These are phyloP conservation scores for Lutraria rhynchaena DNA, from an alignment of 1,140 invertebrate genomes.

Conservation along the genomic window DNA sequence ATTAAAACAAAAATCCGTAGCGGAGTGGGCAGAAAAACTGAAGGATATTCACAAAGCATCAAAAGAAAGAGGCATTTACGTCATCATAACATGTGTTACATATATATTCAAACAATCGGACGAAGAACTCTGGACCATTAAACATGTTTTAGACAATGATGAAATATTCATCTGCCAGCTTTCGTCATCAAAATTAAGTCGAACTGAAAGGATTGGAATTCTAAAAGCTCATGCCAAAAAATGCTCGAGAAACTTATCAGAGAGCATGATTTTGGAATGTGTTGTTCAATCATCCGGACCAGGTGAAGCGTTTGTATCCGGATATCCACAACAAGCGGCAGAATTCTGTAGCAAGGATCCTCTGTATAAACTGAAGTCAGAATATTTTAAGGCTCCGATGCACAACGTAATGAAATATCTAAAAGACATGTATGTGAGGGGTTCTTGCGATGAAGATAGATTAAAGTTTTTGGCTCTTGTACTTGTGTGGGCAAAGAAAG, in stretches of 20 bases:
- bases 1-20: not conserved
- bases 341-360: not conserved
- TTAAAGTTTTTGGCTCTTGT: slow-evolving; percentile 20
- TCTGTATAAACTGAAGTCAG: not conserved
- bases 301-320: not conserved
- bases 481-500: slow-evolving; percentile 14
- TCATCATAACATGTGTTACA: not conserved
- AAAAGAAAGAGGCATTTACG: not conserved
- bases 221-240: not conserved
- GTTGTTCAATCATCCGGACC: not conserved
- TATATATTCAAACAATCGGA: slow-evolving; percentile 7
- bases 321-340: slow-evolving; percentile 18
- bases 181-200: not conserved
- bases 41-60: not conserved
- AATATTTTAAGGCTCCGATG: slow-evolving; percentile 8
- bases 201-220: not conserved
- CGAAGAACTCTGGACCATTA: not conserved
- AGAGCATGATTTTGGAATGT: not conserved
- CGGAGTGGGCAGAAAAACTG: not conserved
- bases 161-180: not conserved
- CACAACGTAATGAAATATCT: not conserved
- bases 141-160: not conserved
- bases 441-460: not conserved
- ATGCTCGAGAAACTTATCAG: not conserved
- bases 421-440: not conserved